Percentiles rank a stretch among this genome's conserved stretches.
These are phyloP conservation scores for Xestoiulus laeticollis DNA, from an alignment of 2,888 invertebrate species.

Conservation along the genomic window DNA sequence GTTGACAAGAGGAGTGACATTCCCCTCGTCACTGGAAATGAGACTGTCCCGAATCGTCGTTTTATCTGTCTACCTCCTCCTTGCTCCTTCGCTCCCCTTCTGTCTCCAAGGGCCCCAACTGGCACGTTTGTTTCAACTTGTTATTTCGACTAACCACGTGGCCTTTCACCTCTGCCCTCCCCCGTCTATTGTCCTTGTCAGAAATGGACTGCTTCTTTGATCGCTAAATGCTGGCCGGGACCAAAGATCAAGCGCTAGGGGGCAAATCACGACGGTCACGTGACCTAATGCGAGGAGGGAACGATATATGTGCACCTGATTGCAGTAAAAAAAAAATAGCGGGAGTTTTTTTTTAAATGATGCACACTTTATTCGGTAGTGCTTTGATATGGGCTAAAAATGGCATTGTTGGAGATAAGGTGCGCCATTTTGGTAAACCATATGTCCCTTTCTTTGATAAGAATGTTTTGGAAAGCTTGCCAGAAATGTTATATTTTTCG, in stretches of 20 bases:
- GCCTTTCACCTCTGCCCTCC: constrained; percentile 29
- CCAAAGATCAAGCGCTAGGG: background rate
- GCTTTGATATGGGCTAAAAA: too few species aligned
- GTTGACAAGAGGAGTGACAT: too few species aligned
- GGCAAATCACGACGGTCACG: background rate
- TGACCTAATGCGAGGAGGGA: background rate
- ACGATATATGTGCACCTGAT: background rate
- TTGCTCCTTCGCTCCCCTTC: background rate
- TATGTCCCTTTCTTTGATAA: too few species aligned
- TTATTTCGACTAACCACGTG: background rate
- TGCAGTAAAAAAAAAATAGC: background rate
- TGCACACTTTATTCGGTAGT: too few species aligned
- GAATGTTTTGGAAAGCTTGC: too few species aligned
- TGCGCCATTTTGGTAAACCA: too few species aligned
- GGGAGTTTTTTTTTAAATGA: too few species aligned
- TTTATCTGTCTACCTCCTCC: background rate
- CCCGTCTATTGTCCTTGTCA: constrained; percentile 32
- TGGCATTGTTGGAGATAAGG: too few species aligned
- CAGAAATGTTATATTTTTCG: too few species aligned
- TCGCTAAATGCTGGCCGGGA: background rate
- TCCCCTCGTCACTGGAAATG: background rate
- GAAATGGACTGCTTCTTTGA: constrained; percentile 3
- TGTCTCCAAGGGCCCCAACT: constrained; percentile 1
- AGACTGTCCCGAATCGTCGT: constrained; percentile 1
- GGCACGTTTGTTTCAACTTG: background rate